phyloP scores from a whole-genome alignment of 2,888 invertebrate genomes.

The Caenorhabditis parvicauda region DNA sequence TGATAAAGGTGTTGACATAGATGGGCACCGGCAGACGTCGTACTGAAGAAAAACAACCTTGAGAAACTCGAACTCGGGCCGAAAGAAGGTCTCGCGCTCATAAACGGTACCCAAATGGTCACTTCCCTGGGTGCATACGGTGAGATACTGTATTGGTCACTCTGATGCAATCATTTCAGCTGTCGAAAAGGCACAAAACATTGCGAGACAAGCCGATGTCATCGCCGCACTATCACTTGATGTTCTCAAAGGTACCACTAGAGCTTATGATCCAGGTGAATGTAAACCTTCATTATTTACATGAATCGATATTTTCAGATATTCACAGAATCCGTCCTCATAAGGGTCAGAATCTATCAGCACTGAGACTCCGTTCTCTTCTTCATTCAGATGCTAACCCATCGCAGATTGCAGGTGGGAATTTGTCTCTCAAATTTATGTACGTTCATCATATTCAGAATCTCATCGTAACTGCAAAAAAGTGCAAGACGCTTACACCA shows the following conservation, averaged over 20 bases:
- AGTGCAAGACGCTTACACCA: conserved; percentile 73
- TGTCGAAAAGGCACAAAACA: conserved; percentile 69
- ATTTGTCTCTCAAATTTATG: neutral
- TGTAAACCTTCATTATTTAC: neutral
- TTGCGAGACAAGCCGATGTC: conserved; percentile 72
- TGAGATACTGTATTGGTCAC: conserved; percentile 42
- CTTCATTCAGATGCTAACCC: conserved; percentile 71
- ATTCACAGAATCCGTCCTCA: conserved; percentile 72
- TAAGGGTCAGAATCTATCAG: conserved; percentile 70
- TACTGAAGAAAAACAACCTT: conserved; percentile 69
- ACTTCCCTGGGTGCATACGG: conserved; percentile 72
- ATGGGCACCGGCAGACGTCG: conserved; percentile 56
- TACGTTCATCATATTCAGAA: conserved; percentile 63
- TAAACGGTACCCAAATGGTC: conserved; percentile 74
- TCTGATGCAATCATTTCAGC: conserved; percentile 62
- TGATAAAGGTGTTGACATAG: conserved; percentile 31
- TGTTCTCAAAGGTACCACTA: conserved; percentile 72
- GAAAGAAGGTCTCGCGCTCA: conserved; percentile 72
- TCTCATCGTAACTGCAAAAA: conserved; percentile 72
- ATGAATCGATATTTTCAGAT: conserved; percentile 63
- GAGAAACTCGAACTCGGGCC: conserved; percentile 69
- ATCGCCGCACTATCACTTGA: conserved; percentile 72
- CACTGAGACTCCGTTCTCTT: conserved; percentile 69
- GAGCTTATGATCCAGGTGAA: conserved; percentile 71
- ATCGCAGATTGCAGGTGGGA: conserved; percentile 71